Base-by-base conservation (phyloP, 2,113 vertebrate genomes). In the Corythoichthys intestinalis region DNA sequence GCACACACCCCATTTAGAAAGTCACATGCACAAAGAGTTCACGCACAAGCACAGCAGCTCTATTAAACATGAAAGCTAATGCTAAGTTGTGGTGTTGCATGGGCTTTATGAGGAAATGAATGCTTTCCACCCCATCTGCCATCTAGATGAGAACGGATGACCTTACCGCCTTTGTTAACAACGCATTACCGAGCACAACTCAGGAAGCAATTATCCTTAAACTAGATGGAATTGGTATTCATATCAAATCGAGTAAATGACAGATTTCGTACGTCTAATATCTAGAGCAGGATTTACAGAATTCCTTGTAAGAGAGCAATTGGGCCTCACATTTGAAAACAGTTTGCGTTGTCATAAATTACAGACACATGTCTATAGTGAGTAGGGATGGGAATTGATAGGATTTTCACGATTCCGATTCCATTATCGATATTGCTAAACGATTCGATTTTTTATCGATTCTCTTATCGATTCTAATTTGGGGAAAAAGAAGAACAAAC, bases 41-140 rank as follows among this genome's bases (percentile, higher is more conserved):
- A 2, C 57, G 17, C n/a, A 37, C 66, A 48, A 50, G 54, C 20
- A 63, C 52, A 35, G 46, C 68, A 3, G 58, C 64, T 60, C 67
- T 69, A 76, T 76, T 54, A 73, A 74, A 76, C 65, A 73, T 44
- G 72, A 63, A 79, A 66, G 73, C 65, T 54, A 75, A 76, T 79
- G 56, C 15, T 17, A 39, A 47, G 64, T 53, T 58, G 14, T 20
- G 7, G 83, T 60, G 70, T 78, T 71, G 52, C 35, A 17, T 48
- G 41, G 67, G 60, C 74, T 70, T 78, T 66, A 67, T 50, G 38
- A 48, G 66, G 67, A 59, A 74, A 78, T 71, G 46, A 79, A 77
- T 53, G 63, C 65, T 54, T 68, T 52, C 52, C 20, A 38, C 28
- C 65, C 48, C 54, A 54, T 69, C 70, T 67, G 28, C 9, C n/a